Conservation (phyloP, 92 coral and sea anemone genomes). For the Zoanthus solanderi region DNA sequence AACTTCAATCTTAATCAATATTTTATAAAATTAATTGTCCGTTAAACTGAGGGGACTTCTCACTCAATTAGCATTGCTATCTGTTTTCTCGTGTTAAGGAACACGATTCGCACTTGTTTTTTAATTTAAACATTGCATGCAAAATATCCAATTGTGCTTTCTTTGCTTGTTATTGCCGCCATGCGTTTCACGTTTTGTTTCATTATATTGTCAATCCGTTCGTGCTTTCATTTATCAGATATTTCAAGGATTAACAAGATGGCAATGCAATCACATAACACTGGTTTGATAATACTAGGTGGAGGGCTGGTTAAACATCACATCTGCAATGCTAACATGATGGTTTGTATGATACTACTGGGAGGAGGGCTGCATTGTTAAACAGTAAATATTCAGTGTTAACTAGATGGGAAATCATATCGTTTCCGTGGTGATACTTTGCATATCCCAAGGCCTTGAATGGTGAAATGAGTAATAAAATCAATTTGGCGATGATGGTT, state of each 20-base stretch:
- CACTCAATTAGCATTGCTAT: too few relatives aligned
- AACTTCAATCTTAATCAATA: too few relatives aligned
- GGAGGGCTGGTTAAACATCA: constrained; percentile 97
- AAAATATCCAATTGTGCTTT: too few relatives aligned
- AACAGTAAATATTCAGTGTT: not conserved
- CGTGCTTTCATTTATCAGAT: constrained; percentile 61
- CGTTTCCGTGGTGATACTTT: not conserved
- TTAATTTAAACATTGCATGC: too few relatives aligned
- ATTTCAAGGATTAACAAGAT: constrained; percentile 77
- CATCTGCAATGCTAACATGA: constrained; percentile 94
- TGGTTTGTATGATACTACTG: constrained; percentile 67
- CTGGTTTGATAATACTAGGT: constrained; percentile 92
- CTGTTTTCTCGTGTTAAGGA: too few relatives aligned
- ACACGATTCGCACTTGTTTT: too few relatives aligned
- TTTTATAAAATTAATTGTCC: too few relatives aligned
- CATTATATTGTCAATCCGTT: too few relatives aligned
- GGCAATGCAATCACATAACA: constrained; percentile 72
- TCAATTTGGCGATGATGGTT: not conserved
- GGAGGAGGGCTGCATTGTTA: too few relatives aligned
- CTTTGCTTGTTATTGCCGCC: too few relatives aligned
- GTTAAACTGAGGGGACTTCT: too few relatives aligned
- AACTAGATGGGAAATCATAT: not conserved
- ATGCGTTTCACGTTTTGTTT: too few relatives aligned
- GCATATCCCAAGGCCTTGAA: not conserved
- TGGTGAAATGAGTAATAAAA: not conserved